phyloP scores from a whole-genome alignment of 1,140 invertebrate genomes.

The Nymphalis io region DNA sequence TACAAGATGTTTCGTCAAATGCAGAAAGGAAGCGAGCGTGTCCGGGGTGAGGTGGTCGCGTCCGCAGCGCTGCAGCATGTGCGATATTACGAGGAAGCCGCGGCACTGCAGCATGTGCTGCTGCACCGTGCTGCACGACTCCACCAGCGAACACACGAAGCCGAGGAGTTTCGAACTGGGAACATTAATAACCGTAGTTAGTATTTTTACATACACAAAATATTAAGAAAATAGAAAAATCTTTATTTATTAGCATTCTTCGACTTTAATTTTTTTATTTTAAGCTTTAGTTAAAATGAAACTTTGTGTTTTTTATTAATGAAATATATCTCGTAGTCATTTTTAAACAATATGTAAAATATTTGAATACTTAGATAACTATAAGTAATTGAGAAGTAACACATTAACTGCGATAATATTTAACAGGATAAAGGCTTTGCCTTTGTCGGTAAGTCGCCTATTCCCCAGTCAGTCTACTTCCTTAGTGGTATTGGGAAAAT shows the following conservation, averaged over 20 bases:
- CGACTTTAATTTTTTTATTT: too few species aligned
- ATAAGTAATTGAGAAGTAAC: neutral
- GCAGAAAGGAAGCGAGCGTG: conserved; percentile 95
- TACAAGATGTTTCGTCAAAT: conserved; percentile 97
- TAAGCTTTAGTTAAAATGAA: too few species aligned
- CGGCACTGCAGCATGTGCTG: conserved; percentile 99
- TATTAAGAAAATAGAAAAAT: too few species aligned
- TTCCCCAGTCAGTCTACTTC: neutral
- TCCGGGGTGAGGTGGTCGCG: conserved; percentile 96
- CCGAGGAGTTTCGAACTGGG: conserved; percentile 96
- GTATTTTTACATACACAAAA: too few species aligned
- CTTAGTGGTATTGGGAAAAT: conserved; percentile 5
- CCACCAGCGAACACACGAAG: conserved; percentile 98
- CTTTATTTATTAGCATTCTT: too few species aligned
- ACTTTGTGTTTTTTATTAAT: too few species aligned
- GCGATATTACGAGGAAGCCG: conserved; percentile 98
- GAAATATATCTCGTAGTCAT: too few species aligned
- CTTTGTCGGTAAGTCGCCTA: conserved; percentile 17
- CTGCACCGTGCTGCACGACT: conserved; percentile 97
- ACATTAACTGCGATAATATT: conserved; percentile 9
- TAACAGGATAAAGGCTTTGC: neutral
- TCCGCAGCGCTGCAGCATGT: conserved; percentile 96
- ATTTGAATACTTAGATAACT: too few species aligned
- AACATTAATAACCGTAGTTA: conserved; percentile 57
- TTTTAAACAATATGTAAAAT: too few species aligned